Base-by-base conservation (phyloP, 1,140 invertebrate genomes). In the Microplitis demolitor region DNA sequence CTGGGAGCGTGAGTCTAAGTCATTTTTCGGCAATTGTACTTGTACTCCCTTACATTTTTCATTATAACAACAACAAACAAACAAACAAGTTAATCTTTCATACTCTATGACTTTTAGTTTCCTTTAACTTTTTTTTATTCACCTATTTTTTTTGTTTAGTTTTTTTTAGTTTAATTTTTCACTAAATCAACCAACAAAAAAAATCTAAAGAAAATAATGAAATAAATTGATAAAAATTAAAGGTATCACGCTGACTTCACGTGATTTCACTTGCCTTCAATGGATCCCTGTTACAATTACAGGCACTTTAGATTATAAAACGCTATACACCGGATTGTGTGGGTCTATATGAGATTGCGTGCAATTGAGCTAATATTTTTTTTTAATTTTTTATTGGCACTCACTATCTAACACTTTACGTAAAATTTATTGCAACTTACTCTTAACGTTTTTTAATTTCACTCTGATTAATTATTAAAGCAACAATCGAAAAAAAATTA, bases 311-410 rank as follows among this genome's bases (percentile, higher is more conserved):
- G 72, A 68, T 60, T 69, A 73, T 62, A 37, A 73, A 66, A 71
- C 64, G 70, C 54, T 64, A 63, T 68, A 62, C 61, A 39, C 61
- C 31, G 31, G 58, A 74, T 51, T 67, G 33, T 45, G 39, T 56
- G 14, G 72, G 56, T 78, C 74, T 72, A 58, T 76, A 78, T 62
- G 66, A 80, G 78, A 85, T 86, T 85, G 82, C 75, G 67, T 76
- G 78, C 83, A 84, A 86, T 86, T 85, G 83, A 85, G 77, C 82
- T 82, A 84, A 85, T 85, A 84, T 79, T 70, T 70, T 63, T 63
- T 62, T 50, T 34, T 70, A 51, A 51, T 51, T 62, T 33, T 35
- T 35, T 73, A 51, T 62, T 67, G 56, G 11, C 67, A 62, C 68
- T 71, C 33, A 72, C 39, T 9, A 66, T 50, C 4, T 37, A 60